These are phyloP conservation scores for Myocastor coypus DNA, from an alignment of 2,113 vertebrate species.

Conservation along the genomic window DNA sequence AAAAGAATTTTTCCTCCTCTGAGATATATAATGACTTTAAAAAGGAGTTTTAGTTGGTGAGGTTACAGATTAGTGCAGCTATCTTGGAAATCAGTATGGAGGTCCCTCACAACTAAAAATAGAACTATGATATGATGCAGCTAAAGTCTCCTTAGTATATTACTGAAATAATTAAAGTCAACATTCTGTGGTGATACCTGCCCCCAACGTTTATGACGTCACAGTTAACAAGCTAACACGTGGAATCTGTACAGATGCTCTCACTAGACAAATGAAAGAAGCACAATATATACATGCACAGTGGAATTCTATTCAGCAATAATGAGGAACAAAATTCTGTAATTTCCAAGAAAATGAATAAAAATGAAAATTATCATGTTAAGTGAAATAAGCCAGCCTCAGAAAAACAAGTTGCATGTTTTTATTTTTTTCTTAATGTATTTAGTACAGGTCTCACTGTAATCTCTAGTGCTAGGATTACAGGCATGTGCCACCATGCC, in stretches of 20 bases:
- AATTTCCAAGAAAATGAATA: background rate
- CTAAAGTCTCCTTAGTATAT: background rate
- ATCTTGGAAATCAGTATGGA: background rate
- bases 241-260: background rate
- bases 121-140: background rate
- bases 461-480: too few species aligned
- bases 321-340: background rate
- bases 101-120: background rate
- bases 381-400: background rate
- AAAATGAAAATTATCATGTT: background rate
- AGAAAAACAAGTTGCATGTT: background rate
- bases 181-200: background rate
- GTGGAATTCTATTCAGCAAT: background rate
- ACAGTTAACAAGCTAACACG: background rate
- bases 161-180: background rate
- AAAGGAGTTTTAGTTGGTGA: background rate
- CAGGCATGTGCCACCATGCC: too few species aligned
- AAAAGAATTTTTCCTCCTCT: background rate
- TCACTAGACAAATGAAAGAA: background rate
- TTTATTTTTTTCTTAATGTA: too few species aligned
- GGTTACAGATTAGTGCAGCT: background rate
- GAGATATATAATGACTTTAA: background rate
- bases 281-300: background rate
- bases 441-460: too few species aligned
- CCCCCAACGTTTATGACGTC: background rate